phyloP scores from a whole-genome alignment of 2,113 vertebrate genomes.

The Tiliqua scincoides region DNA sequence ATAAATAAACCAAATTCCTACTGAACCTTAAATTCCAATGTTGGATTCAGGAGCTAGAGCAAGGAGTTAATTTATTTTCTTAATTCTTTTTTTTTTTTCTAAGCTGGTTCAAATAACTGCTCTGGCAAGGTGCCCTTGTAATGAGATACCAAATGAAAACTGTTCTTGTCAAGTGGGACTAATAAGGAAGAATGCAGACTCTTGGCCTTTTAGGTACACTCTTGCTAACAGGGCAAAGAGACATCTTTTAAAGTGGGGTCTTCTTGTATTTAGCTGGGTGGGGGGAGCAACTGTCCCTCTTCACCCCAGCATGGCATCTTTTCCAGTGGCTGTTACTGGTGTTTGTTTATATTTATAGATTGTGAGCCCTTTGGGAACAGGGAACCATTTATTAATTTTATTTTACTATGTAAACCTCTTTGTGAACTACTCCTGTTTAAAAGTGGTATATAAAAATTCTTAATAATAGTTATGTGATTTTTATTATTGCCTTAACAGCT shows the following conservation, averaged over 20 bases:
- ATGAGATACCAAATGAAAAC: background rate
- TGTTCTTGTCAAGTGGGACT: background rate
- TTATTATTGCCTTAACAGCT: background rate
- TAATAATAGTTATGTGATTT: background rate
- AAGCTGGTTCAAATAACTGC: background rate
- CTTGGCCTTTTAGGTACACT: background rate
- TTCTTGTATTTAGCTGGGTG: too few relatives aligned
- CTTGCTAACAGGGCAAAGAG: too few relatives aligned
- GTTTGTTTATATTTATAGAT: too few relatives aligned
- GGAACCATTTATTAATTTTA: too few relatives aligned
- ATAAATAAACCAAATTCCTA: conserved; percentile 4
- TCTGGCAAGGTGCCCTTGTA: background rate
- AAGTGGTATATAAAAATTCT: too few relatives aligned
- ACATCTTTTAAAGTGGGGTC: too few relatives aligned
- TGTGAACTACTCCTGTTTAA: too few relatives aligned
- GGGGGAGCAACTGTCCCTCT: too few relatives aligned
- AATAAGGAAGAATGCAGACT: background rate
- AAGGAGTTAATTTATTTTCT: background rate
- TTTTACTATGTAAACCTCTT: too few relatives aligned
- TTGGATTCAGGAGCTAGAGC: conserved; percentile 8
- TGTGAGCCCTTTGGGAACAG: too few relatives aligned
- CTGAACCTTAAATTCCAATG: background rate
- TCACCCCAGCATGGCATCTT: too few relatives aligned
- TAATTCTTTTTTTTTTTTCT: background rate
- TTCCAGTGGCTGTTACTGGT: too few relatives aligned